These are phyloP conservation scores for Crioceris asparagi DNA, from an alignment of 2,888 invertebrate species.

Conservation along the genomic window DNA sequence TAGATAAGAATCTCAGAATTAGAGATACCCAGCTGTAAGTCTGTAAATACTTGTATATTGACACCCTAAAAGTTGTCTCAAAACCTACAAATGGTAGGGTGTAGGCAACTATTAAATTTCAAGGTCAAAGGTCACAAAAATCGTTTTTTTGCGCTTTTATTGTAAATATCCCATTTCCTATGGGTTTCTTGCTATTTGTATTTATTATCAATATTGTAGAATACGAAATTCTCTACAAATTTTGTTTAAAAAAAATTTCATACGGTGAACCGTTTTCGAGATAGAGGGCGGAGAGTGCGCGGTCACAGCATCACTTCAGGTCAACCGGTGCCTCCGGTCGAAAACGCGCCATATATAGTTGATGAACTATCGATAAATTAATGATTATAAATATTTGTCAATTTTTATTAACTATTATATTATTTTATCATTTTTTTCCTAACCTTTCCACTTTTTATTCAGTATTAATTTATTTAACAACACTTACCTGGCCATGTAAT, in stretches of 20 bases:
- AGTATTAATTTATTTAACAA: neutral
- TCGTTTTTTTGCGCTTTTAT: neutral
- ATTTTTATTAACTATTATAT: neutral
- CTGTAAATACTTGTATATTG: conserved; percentile 4
- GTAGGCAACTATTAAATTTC: conserved; percentile 5
- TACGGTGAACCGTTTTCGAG: neutral
- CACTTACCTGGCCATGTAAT: conserved; percentile 1
- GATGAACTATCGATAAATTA: too few species aligned
- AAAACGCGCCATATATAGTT: too few species aligned
- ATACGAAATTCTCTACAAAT: too few species aligned
- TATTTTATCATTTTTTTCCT: neutral
- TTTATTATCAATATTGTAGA: too few species aligned
- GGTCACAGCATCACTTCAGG: neutral
- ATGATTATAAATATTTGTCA: neutral
- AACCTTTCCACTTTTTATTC: neutral
- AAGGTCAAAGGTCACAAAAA: conserved; percentile 1
- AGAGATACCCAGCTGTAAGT: neutral
- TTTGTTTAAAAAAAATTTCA: neutral
- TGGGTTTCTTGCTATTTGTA: too few species aligned
- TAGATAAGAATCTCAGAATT: neutral
- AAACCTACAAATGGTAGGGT: conserved; percentile 8
- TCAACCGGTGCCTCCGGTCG: neutral
- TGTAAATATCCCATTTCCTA: too few species aligned
- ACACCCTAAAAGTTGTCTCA: conserved; percentile 7
- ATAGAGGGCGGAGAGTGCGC: neutral